Base-by-base conservation (phyloP, 1,140 invertebrate genomes). In the Plectrocnemia conspersa region DNA sequence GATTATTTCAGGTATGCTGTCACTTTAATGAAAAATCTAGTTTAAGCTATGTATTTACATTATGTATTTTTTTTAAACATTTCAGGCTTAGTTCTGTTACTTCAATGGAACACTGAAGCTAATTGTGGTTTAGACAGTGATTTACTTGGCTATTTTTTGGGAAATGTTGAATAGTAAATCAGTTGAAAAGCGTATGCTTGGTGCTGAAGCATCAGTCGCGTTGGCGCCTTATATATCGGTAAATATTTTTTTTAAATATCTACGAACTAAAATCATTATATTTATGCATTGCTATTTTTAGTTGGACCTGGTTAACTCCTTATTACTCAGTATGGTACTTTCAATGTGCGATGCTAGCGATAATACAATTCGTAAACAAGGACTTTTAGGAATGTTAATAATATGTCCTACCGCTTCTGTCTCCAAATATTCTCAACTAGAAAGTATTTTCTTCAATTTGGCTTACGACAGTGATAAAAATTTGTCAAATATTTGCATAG, bases 141-240 rank as follows among this genome's bases (percentile, higher is more conserved):
- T 35, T 41, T 61, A 27, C 47, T 61, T 1, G 59, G 59, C 36
- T 27, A n/a, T 86, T 55, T 87, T 85, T 64, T 89, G 86, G 86
- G 84, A 88, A 64, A 84, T 88, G 69, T 80, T 88, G 56, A 81
- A 77, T 55, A 82, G 88, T 64, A 85, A 85, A 64, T 82, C 88
- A 68, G 66, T 77, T 1, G 86, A 89, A 64, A 76, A 82, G 62
- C 72, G 86, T 46, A 65, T 87, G 18, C 63, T 90, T 11, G 84
- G 88, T 11, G 83, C 83, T 13, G 84, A 89, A 68, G 82, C 83
- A 27, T 88, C 84, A 68, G 79, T 80, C 3, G 77, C 79, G n/a
- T 67, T 90, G 49, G 81, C 84, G 32, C 82, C 84, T n/a, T 86
- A 83, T 62, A 78, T 86, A 7, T 79, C 81, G 2, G 78, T 80